Base-by-base conservation (phyloP, 2,888 invertebrate genomes). In the Synanthedon andrenaeformis region DNA sequence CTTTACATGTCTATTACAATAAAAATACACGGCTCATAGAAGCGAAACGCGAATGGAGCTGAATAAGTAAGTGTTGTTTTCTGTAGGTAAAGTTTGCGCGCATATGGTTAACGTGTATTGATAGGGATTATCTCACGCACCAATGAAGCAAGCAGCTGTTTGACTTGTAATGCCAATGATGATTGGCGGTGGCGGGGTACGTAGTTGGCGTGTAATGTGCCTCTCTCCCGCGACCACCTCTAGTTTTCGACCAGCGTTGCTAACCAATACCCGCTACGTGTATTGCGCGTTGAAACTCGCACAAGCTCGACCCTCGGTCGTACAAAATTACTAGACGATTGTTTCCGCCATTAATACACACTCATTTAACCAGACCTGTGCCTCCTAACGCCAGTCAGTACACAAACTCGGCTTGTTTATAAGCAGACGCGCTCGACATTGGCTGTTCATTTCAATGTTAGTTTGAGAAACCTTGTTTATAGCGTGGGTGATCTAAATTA, bases 401-500 rank as follows among this genome's bases (percentile, higher is more conserved):
- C 61, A 69, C 66, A 67, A 72, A 63, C 69, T 60, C 65, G 63
- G 62, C 64, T 76, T 79, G 81, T 83, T 82, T 82, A 78, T 79
- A 83, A 77, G 71, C 76, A 70, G 70, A 68, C 69, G 69, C 67
- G 67, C 62, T 59, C 66, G 63, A 63, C 68, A 69, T 69, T 35
- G 63, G 57, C 64, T 64, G 72, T 62, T 73, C 76, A 70, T 68
- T 77, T 73, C 76, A 70, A 68, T 77, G 70, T 73, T 76, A 72
- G 66, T 67, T 76, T 73, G 72, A 66, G 68, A 72, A 76, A 76
- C 79, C 73, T 79, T 79, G 79, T 72, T 35, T 74, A 76, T 74
- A 70, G 78, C 73, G 79, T 76, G 74, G 76, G 76, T 74, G 74
- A 72, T 75, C 79, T 82, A 80, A 81, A 77, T 77, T 73, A 67